These are phyloP conservation scores for Zenarchopterus dispar DNA, from an alignment of 2,797 vertebrate species.

Conservation along the genomic window DNA sequence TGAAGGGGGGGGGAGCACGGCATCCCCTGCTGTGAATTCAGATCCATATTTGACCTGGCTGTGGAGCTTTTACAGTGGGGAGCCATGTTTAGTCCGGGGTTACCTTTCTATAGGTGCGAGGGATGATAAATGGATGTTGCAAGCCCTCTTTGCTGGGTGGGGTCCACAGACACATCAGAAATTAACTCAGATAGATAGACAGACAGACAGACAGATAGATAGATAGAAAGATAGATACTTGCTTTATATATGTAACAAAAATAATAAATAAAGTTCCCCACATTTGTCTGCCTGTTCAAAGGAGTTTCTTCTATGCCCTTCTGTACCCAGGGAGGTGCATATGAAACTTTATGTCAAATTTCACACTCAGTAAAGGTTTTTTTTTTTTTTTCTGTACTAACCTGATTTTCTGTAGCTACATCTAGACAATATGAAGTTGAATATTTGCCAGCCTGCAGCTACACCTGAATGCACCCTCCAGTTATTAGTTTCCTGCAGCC, in stretches of 20 bases:
- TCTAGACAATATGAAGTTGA: neutral
- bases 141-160: neutral
- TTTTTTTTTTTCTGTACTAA: slow-evolving; percentile 2
- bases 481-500: slow-evolving; percentile 24
- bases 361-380: neutral
- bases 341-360: neutral
- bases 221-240: too few species aligned
- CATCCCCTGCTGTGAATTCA: slow-evolving; percentile 36
- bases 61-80: slow-evolving; percentile 18
- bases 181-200: neutral
- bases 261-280: too few species aligned
- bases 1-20: slow-evolving; percentile 13
- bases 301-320: neutral
- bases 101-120: slow-evolving; percentile 10
- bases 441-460: slow-evolving; percentile 26
- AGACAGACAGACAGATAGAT: too few species aligned
- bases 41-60: slow-evolving; percentile 31
- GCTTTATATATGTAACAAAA: too few species aligned
- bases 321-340: neutral
- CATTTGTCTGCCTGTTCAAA: neutral
- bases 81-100: slow-evolving; percentile 34
- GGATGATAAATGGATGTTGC: slow-evolving; percentile 11
- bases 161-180: neutral
- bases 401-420: neutral
- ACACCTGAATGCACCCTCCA: slow-evolving; percentile 28